Conservation (phyloP, 2,888 invertebrate species). For the Cheilosia impressa region DNA sequence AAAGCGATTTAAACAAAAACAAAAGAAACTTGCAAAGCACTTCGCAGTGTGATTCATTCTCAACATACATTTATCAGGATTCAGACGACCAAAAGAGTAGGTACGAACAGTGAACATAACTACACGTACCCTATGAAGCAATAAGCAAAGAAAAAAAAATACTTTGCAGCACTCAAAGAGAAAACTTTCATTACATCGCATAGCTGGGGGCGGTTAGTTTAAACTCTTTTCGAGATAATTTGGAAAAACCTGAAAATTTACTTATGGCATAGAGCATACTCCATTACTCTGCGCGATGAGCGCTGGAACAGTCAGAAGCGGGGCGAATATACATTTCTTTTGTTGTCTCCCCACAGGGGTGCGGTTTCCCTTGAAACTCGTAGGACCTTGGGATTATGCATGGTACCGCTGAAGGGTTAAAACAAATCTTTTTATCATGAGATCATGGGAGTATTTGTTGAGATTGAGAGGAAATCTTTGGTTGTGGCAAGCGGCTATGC, state of each 20-base stretch:
- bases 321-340: constrained; percentile 40
- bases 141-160: constrained; percentile 14
- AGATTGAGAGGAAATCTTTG: too few relatives aligned
- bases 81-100: constrained; percentile 25
- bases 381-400: background rate
- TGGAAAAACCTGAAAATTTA: constrained; percentile 51
- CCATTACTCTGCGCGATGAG: background rate
- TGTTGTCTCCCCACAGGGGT: constrained; percentile 19
- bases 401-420: background rate
- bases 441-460: too few relatives aligned
- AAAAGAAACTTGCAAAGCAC: constrained; percentile 2
- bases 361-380: background rate
- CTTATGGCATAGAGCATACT: constrained; percentile 13
- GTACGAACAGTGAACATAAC: constrained; percentile 27
- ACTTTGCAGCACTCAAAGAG: constrained; percentile 40
- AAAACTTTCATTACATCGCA: constrained; percentile 55
- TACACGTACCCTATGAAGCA: constrained; percentile 15
- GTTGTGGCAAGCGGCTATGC: too few relatives aligned
- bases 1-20: constrained; percentile 2
- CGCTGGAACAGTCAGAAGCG: constrained; percentile 23
- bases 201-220: constrained; percentile 28
- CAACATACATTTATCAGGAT: constrained; percentile 55
- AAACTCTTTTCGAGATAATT: constrained; percentile 26
- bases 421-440: background rate
- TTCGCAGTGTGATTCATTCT: constrained; percentile 18